Evolutionary conservation across 2,797 vertebrate species (phyloP), one percentile per base, ranked within the genome.

Genomic region (Scarus forsteni): DNA sequence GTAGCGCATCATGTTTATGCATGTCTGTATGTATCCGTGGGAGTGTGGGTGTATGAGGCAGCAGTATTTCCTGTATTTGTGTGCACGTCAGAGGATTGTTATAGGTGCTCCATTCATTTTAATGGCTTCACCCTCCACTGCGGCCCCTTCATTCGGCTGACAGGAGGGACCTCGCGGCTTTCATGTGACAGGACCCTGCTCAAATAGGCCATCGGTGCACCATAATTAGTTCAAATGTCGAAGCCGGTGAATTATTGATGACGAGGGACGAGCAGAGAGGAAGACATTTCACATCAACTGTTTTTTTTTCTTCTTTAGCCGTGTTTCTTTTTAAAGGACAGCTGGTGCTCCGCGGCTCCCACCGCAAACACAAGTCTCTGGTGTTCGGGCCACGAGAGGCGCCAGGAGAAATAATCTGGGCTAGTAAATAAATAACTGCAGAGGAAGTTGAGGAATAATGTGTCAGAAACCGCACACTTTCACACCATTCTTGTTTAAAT

Each of bases 141-240:
- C 74, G 73, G 75, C 73, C 51, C 36, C 59, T 62, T 80, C 73
- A 16, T 66, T 72, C 76, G 15, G 43, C 81, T 84, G 85, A 83
- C 83, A 83, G 86, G 75, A 70, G 85, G 81, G 75, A 66, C 80
- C 69, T 12, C 5, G 66, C 68, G 43, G 81, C 88, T 88, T 85
- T 87, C 84, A 80, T 87, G 50, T 89, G 87, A 90, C 87, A 87
- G 86, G 84, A 85, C 84, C 85, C 81, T 46, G 78, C 89, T 85
- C 89, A 94, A 94, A 92, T 91, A 87, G 94, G 93, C 91, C 94
- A 92, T 84, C 79, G 87, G 80, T 84, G 89, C 87, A 71, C 91
- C 86, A 82, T 93, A 94, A 95, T 94, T 95, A 94, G 92, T 91
- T 95, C 91, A 93, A 92, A 94, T 91, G 88, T 92, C 88, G 84